Conservation (phyloP, 1,140 invertebrate genomes). For the Drosophila arawakana region DNA sequence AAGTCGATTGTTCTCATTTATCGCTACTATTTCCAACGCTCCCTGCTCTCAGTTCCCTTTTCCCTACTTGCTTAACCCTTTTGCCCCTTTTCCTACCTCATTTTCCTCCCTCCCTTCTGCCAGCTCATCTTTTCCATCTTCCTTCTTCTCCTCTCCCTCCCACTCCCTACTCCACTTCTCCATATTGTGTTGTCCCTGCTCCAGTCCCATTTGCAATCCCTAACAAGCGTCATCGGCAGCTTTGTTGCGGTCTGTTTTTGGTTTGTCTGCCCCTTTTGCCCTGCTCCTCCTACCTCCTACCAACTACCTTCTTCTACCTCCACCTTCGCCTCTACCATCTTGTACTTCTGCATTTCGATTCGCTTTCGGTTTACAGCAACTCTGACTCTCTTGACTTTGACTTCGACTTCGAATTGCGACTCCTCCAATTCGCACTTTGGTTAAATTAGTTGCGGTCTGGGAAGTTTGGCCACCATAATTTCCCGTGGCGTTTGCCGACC, state of each 20-base stretch:
- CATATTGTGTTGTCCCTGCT: slow-evolving; percentile 18
- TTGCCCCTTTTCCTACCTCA: not conserved
- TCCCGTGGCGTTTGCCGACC: slow-evolving; percentile 81
- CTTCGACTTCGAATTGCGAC: slow-evolving; percentile 75
- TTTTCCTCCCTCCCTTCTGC: not conserved
- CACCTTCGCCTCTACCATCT: slow-evolving; percentile 23
- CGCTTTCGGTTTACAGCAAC: slow-evolving; percentile 61
- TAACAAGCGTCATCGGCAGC: slow-evolving; percentile 72
- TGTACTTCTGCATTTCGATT: slow-evolving; percentile 63
- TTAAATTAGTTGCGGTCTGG: slow-evolving; percentile 83
- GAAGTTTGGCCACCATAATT: slow-evolving; percentile 83
- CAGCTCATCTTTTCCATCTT: too few species aligned
- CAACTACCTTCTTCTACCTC: not conserved
- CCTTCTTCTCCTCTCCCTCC: too few species aligned
- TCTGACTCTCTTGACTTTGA: slow-evolving; percentile 47
- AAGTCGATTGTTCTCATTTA: too few species aligned
- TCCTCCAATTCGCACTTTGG: slow-evolving; percentile 83
- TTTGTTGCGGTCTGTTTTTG: slow-evolving; percentile 79
- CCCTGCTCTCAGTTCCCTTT: not conserved
- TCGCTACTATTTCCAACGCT: not conserved
- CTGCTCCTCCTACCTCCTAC: not conserved
- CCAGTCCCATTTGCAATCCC: slow-evolving; percentile 48
- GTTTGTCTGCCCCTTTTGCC: slow-evolving; percentile 37
- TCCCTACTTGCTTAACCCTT: not conserved
- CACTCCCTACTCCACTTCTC: not conserved